phyloP scores from a whole-genome alignment of 2,888 invertebrate genomes.

The Oeneis ivallda region DNA sequence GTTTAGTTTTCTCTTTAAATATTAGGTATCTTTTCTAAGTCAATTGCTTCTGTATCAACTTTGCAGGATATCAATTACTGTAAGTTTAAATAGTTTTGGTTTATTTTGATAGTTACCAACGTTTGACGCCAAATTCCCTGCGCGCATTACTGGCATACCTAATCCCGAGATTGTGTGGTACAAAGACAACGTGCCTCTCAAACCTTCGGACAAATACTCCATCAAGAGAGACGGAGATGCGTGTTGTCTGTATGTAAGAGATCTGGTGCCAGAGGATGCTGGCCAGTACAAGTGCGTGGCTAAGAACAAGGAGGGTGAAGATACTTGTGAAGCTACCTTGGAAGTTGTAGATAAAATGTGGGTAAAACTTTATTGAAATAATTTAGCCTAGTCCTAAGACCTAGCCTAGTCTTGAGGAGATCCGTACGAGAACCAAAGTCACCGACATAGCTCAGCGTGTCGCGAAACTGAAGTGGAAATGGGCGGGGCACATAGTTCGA shows the following conservation, averaged over 20 bases:
- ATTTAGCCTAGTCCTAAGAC: no score
- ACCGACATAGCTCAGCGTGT: no score
- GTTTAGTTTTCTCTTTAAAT: not conserved
- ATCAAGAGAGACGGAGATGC: slow-evolving; percentile 90
- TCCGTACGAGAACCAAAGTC: no score
- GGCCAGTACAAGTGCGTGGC: slow-evolving; percentile 90
- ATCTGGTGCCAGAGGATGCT: slow-evolving; percentile 85
- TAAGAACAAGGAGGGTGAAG: slow-evolving; percentile 90
- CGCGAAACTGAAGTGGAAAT: no score
- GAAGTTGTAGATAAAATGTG: slow-evolving; percentile 92
- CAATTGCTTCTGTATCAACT: not conserved
- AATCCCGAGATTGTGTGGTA: slow-evolving; percentile 93
- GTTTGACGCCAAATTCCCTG: slow-evolving; percentile 91
- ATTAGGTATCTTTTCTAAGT: no score
- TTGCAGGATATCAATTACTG: not conserved
- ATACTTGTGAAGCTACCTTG: slow-evolving; percentile 86
- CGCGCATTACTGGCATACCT: slow-evolving; percentile 90
- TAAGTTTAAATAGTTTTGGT: not conserved
- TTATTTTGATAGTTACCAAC: slow-evolving; percentile 82
- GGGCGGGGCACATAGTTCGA: no score
- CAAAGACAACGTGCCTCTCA: slow-evolving; percentile 89
- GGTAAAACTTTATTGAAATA: slow-evolving; percentile 53
- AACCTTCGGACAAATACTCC: slow-evolving; percentile 86
- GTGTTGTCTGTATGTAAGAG: slow-evolving; percentile 87
- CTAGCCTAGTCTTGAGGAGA: no score